Evolutionary conservation across 2,797 vertebrate genomes (phyloP).

Genomic region (Sebastes jordani): DNA sequence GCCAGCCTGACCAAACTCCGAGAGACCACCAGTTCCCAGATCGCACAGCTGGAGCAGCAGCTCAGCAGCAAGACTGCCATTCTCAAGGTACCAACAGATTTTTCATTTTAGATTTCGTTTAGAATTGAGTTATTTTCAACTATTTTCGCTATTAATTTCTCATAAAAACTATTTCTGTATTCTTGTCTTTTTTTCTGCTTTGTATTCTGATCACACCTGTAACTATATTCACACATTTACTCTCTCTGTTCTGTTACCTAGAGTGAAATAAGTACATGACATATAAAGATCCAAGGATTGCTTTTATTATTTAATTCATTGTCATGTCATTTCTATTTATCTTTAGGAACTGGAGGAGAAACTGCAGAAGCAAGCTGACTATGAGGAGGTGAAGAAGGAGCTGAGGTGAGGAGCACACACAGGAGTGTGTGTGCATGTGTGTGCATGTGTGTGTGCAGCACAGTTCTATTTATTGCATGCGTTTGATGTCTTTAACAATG

Average conservation of each 20-base stretch:
- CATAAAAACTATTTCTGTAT: background rate
- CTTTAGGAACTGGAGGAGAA: constrained; percentile 96
- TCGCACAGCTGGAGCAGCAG: constrained; percentile 95
- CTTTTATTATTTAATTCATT: background rate
- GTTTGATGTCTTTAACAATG: constrained; percentile 49
- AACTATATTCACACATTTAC: background rate
- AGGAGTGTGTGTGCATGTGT: background rate
- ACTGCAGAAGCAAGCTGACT: constrained; percentile 94
- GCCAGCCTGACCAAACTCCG: constrained; percentile 95
- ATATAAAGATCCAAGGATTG: background rate
- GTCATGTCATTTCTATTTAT: constrained; percentile 8
- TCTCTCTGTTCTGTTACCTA: background rate
- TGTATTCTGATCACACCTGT: constrained; percentile 11
- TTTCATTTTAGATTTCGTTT: no score
- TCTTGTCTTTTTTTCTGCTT: background rate
- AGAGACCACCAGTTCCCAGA: constrained; percentile 94
- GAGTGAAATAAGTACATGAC: background rate
- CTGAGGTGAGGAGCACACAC: constrained; percentile 87
- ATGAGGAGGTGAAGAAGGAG: constrained; percentile 99
- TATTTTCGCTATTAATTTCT: background rate
- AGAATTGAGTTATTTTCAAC: background rate
- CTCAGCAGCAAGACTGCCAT: constrained; percentile 91
- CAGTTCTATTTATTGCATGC: constrained; percentile 35
- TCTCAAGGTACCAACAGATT: constrained; percentile 85
- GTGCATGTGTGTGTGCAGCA: background rate